phyloP scores from a whole-genome alignment of 2,797 vertebrate genomes.

The Crenuchus spilurus region DNA sequence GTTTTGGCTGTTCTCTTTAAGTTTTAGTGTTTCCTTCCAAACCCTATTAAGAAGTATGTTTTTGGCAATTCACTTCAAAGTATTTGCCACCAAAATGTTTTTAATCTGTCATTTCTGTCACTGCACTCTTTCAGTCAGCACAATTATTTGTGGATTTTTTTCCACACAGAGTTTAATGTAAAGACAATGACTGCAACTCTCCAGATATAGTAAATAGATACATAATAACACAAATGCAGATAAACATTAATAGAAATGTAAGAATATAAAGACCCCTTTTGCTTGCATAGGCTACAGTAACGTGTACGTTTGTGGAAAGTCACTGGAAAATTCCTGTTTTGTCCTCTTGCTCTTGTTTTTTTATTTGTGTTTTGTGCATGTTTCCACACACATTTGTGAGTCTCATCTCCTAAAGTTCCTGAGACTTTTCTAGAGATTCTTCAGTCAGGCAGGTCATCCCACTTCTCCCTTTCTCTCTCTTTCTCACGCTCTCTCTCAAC shows the following conservation, averaged over 20 bases:
- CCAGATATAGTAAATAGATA: slow-evolving; percentile 18
- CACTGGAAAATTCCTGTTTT: background rate
- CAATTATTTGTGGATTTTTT: no score
- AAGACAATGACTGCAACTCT: background rate
- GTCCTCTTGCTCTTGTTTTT: background rate
- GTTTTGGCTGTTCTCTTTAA: background rate
- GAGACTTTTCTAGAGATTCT: background rate
- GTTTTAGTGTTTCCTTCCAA: no score
- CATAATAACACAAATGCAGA: slow-evolving; percentile 19
- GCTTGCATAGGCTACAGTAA: background rate
- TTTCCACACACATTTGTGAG: background rate
- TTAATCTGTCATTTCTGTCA: no score
- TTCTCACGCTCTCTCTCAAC: background rate
- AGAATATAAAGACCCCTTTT: background rate
- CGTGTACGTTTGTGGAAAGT: background rate
- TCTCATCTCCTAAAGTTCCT: background rate
- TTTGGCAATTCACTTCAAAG: no score
- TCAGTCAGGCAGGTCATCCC: background rate
- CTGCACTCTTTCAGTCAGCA: no score
- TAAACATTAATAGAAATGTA: background rate
- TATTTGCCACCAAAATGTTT: no score
- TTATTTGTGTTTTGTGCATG: background rate
- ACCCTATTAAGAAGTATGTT: no score
- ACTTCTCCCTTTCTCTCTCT: background rate
- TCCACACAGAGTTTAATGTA: background rate